These are phyloP conservation scores for Lamellibrachia satsuma DNA, from an alignment of 2,888 invertebrate species.

Conservation along the genomic window DNA sequence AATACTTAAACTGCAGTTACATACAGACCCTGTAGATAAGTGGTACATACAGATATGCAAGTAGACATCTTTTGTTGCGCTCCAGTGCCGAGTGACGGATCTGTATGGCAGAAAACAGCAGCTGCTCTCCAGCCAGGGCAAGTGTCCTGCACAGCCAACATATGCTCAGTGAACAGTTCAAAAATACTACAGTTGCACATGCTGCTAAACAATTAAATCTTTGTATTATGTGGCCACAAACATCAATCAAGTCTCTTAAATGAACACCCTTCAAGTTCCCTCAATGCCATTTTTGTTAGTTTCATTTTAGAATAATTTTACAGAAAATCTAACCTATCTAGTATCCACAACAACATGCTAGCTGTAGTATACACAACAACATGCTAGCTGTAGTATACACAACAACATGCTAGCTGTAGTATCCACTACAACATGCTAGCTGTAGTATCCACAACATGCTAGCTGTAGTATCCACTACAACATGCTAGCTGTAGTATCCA, in stretches of 20 bases:
- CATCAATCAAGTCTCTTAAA: neutral
- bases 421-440: too few relatives aligned
- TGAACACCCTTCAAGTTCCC: neutral
- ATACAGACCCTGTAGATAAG: neutral
- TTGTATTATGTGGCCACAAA: neutral
- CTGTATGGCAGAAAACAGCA: conserved; percentile 78
- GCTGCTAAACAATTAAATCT: neutral
- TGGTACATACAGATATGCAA: conserved; percentile 70
- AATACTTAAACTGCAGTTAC: neutral
- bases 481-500: too few relatives aligned
- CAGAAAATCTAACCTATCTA: too few relatives aligned
- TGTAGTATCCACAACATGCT: too few relatives aligned
- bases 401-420: too few relatives aligned
- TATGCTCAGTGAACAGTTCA: neutral
- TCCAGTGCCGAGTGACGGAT: conserved; percentile 86
- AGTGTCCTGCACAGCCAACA: conserved; percentile 58
- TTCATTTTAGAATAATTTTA: too few relatives aligned
- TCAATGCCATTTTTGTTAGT: neutral
- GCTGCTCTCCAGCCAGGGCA: conserved; percentile 63
- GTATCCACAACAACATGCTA: too few relatives aligned
- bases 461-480: too few relatives aligned
- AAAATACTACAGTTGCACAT: neutral
- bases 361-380: too few relatives aligned
- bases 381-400: too few relatives aligned
- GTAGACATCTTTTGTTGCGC: conserved; percentile 87